Conservation (phyloP, 2,113 vertebrate genomes). For the Lucifuga dentata region DNA sequence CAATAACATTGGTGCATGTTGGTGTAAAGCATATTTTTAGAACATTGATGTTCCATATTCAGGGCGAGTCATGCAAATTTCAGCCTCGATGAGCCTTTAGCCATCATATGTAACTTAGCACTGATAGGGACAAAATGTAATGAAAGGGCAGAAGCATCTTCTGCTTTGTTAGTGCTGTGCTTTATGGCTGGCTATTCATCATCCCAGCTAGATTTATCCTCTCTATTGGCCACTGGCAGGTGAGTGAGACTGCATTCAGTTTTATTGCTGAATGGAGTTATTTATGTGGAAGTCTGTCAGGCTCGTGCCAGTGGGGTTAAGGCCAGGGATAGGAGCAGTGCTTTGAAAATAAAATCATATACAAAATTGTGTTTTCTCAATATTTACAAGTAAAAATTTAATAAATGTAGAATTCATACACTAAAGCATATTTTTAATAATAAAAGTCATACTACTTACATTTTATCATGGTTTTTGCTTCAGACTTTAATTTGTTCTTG, state of each 20-base stretch:
- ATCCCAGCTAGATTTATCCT: conserved; percentile 40
- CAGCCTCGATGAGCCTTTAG: neutral
- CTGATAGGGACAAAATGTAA: neutral
- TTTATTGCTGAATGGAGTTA: conserved; percentile 25
- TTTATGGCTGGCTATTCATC: conserved; percentile 7
- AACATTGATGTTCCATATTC: too few species aligned
- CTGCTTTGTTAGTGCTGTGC: conserved; percentile 6
- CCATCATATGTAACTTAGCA: neutral
- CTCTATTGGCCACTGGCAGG: conserved; percentile 15
- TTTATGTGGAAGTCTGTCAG: conserved; percentile 23
- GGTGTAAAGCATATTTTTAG: too few species aligned
- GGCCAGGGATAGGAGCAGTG: conserved; percentile 5
- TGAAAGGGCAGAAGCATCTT: conserved; percentile 13
- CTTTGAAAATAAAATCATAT: conserved; percentile 23
- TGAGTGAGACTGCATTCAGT: conserved; percentile 21
- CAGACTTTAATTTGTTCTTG: too few species aligned
- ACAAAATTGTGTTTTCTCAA: neutral
- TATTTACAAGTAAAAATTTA: conserved; percentile 14
- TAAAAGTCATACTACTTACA: too few species aligned
- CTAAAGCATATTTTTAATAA: too few species aligned
- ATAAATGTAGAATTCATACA: neutral
- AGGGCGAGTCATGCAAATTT: too few species aligned
- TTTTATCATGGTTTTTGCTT: too few species aligned
- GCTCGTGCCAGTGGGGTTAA: neutral
- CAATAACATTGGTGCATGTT: too few species aligned